These are phyloP conservation scores for Anarsia innoxiella DNA, from an alignment of 2,888 invertebrate genomes.

Conservation along the genomic window DNA sequence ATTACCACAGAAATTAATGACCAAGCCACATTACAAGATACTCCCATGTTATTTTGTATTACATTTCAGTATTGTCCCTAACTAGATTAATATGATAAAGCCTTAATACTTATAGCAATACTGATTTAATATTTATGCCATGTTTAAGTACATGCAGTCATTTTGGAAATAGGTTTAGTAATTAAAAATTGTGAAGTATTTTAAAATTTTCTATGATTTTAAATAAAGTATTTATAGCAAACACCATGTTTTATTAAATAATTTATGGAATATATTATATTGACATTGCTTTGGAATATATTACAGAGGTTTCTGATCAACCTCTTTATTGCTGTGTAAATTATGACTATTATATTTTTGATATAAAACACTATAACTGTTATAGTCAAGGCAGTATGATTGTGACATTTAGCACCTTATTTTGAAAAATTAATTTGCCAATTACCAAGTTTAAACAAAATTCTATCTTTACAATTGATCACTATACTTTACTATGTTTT, in stretches of 20 bases:
- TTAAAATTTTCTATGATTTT: slow-evolving; percentile 21
- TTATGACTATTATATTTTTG: too few species aligned
- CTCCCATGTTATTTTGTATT: not conserved
- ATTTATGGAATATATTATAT: slow-evolving; percentile 19
- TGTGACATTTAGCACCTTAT: slow-evolving; percentile 27
- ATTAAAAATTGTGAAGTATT: slow-evolving; percentile 12
- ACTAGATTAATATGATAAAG: slow-evolving; percentile 3
- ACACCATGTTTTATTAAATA: slow-evolving; percentile 16
- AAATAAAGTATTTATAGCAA: slow-evolving; percentile 21
- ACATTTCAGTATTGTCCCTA: slow-evolving; percentile 12
- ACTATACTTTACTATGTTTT: too few species aligned
- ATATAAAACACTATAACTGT: slow-evolving; percentile 10
- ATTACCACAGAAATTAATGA: slow-evolving; percentile 2
- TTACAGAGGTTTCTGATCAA: slow-evolving; percentile 8
- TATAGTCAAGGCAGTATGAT: slow-evolving; percentile 18
- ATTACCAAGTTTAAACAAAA: too few species aligned
- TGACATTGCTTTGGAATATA: slow-evolving; percentile 14
- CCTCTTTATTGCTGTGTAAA: too few species aligned
- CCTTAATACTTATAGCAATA: slow-evolving; percentile 9
- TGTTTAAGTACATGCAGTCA: slow-evolving; percentile 1
- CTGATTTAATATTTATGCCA: slow-evolving; percentile 6
- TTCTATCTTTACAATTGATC: too few species aligned
- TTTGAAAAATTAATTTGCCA: too few species aligned
- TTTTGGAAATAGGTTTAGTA: not conserved
- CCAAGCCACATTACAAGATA: not conserved